Percentiles rank a stretch among this genome's conserved stretches.
phyloP scores from a whole-genome alignment of 35 echinoderm and acorn worm genomes.

The Ophiothrix spiculata region DNA sequence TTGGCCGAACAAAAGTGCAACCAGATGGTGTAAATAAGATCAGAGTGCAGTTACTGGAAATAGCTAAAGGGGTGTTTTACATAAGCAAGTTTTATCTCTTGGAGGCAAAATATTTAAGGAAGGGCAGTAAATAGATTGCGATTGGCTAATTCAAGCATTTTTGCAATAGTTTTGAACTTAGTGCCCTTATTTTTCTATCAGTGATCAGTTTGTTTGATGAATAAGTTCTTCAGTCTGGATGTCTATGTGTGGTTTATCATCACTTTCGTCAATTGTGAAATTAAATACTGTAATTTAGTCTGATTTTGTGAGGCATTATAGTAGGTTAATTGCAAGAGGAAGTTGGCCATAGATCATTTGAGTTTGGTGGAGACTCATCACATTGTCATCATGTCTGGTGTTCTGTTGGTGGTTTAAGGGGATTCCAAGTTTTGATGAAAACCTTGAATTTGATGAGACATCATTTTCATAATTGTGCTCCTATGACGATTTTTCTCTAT shows the following conservation, averaged over 20 bases:
- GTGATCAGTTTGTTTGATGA: no score
- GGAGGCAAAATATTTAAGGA: conserved; percentile 1
- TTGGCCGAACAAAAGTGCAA: background rate
- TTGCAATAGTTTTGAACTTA: conserved; percentile 8
- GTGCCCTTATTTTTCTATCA: background rate
- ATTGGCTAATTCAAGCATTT: background rate
- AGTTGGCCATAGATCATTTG: background rate
- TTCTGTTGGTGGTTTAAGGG: conserved; percentile 4
- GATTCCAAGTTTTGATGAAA: background rate
- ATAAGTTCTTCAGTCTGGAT: no score
- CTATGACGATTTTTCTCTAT: no score
- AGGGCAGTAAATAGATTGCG: background rate
- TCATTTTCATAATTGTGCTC: background rate
- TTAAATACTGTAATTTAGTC: background rate
- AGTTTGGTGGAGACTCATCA: background rate
- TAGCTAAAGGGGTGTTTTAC: background rate
- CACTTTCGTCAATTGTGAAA: background rate
- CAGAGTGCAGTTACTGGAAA: background rate
- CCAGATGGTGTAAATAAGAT: background rate
- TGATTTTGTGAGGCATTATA: background rate
- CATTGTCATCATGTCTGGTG: background rate
- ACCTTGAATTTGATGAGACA: no score
- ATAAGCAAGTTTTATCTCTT: background rate
- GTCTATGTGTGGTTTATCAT: no score
- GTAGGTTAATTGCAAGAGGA: background rate